Base-by-base conservation (phyloP, 2,888 invertebrate species). In the Exephanes ischioxanthus region DNA sequence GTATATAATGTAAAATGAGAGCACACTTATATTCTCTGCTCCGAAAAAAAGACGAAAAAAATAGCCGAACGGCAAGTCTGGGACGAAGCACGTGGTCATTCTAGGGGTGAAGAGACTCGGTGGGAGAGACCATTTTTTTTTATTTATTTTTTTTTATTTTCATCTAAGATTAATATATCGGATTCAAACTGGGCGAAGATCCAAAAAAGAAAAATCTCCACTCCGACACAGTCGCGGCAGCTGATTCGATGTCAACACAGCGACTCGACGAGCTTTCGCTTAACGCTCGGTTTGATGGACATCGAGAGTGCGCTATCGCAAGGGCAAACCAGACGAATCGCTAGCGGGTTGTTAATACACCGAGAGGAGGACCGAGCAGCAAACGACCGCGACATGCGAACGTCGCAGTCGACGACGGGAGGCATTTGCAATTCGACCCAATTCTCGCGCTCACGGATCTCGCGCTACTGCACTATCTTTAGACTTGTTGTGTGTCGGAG, bases 391-490 rank as follows among this genome's bases (percentile, higher is more conserved):
- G 68, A 48, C 53, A 37, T 26, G 14, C 16, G 26, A 33, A 58
- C 61, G 71, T 14, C 22, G 48, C n/a, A 26, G 48, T 58, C 33
- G 61, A 33, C 79, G 58, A 68, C 51, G 53, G 53, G 58, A 53
- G 48, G 77, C 70, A 82, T 85, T 85, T 82, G 85, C 85, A 85
- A 85, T 85, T 79, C 78, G 85, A 85, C 85, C 85, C 81, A 85
- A 70, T 85, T 85, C 84, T 77, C 84, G 55, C 37, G 81, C 81
- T 82, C 85, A 53, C 30, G 66, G 78, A 78, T 81, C 85, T 70
- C 51, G 63, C 58, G 67, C 84, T 30, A 2, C 68, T 67, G 53
- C 58, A 71, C 85, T 85, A 85, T 85, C 79, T 85, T 85, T 81
- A 85, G 85, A 68, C 68, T 55, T 78, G 68, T 78, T 82, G 72